Base-by-base conservation (phyloP, 2,888 invertebrate genomes). In the Pristionchus japonicus region DNA sequence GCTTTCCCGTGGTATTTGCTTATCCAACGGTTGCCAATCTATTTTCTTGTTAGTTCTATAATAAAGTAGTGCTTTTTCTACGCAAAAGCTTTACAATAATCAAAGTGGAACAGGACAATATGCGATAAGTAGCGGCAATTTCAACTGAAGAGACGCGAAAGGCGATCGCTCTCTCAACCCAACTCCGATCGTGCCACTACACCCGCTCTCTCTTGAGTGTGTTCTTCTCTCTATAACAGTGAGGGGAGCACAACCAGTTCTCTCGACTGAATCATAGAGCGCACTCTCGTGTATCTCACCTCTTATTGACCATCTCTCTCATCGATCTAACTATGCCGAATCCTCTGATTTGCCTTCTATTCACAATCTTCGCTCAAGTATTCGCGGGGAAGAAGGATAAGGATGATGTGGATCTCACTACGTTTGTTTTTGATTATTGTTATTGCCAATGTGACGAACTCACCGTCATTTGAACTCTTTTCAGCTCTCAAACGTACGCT, bases 231-330 rank as follows among this genome's bases (percentile, higher is more conserved):
- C 67, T 67, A 11, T 67, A 13, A 34, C 34, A n/a, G n/a, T n/a
- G n/a, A n/a, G 34, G 67, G 34, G 31, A 34, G 37, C 31, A 70
- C 7, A 64, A 70, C 70, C 20, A 23, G 70, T 70, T 70, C 20
- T 70, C 31, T 70, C 31, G 37, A 17, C n/a, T 70, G 70, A 70
- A 20, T 70, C 70, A 70, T 20, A 34, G 70, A 37, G 20, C 70
- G 34, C n/a, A 57, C 57, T 57, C 70, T 34, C 70, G 70, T 20
- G 70, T 70, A 70, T 37, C n/a, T 70, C 70, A 70, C 67, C 67
- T 67, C 67, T 61, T 70, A 37, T 70, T 70, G 70, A 70, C 70
- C 70, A 34, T 70, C 37, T 37, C 37, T 70, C 37, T 37, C 70
- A 70, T 70, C 37, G 70, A 70, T 70, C 31, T 20, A 37, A 17